Evolutionary conservation across 2,797 vertebrate species (phyloP), one percentile per base, ranked within the genome.

Genomic region (Acipenser transmontanus): DNA sequence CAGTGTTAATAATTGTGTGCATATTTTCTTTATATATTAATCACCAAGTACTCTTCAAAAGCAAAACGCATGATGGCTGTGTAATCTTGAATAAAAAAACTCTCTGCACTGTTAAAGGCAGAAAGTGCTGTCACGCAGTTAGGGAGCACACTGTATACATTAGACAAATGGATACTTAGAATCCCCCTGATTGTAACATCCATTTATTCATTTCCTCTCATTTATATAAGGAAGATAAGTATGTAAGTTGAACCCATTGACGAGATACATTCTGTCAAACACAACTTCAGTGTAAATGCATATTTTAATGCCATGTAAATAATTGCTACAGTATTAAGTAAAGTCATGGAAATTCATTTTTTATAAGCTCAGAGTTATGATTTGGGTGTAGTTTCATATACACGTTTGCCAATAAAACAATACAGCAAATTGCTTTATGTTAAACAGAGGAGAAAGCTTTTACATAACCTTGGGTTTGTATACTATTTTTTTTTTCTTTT

Each of bases 81-180:
- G 17, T 47, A 61, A 61, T 61, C 17, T n/a, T 61, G 60, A 61
- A 61, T 61, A 61, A 61, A 61, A 61, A 61, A 61, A 61, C 7
- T 61, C 60, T 61, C 10, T 13, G 12, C 7, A 17, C 47, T 61
- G 7, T 61, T 47, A 47, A 34, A 34, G 60, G 60, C 60, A 34
- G 34, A 61, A 2, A 17, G 60, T 74, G 49, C 69, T 73, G 71
- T 1, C 0, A 64, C 68, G 67, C 69, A 69, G 62, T 70, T 72
- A 73, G 7, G 68, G 76, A 67, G 68, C 68, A 77, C 65, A 67
- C 71, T 76, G 70, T 76, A 74, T 64, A 61, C 56, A 62, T 72
- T 74, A 52, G 47, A 47, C 61, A 73, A 80, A 71, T 66, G 75
- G 68, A 48, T 70, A 62, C 67, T 61, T 70, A 68, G 63, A 72